A percentile compares a stretch with the other conserved stretches of the same genome.
These are phyloP conservation scores for Motacilla tschutschensis DNA, from an alignment of 2,113 vertebrate genomes.

Conservation along the genomic window DNA sequence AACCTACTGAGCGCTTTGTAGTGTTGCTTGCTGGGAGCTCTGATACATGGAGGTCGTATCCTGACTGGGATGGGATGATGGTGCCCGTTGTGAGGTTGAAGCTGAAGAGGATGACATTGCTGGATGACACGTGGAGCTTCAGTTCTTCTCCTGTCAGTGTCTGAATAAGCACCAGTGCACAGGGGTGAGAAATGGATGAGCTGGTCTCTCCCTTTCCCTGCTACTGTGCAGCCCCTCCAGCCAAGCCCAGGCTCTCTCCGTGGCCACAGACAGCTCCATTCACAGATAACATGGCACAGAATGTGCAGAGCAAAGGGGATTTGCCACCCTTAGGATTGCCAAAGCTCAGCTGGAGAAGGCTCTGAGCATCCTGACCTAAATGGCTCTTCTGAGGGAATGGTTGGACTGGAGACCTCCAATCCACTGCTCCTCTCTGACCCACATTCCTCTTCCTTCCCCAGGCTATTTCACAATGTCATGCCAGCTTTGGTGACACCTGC, in stretches of 20 bases:
- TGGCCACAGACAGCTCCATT: background rate
- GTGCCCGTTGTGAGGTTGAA: slow-evolving; percentile 74
- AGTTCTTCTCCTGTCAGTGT: slow-evolving; percentile 86
- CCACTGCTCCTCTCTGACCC: background rate
- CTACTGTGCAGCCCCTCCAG: background rate
- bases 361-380: background rate
- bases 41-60: slow-evolving; percentile 75
- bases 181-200: background rate
- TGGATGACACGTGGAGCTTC: slow-evolving; percentile 85
- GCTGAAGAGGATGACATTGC: slow-evolving; percentile 75
- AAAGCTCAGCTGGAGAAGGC: background rate
- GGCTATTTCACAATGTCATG: background rate
- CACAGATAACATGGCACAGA: accelerated
- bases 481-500: background rate
- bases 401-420: background rate
- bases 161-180: slow-evolving; percentile 57
- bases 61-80: slow-evolving; percentile 78
- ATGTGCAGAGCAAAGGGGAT: background rate
- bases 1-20: slow-evolving; percentile 45
- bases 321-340: background rate
- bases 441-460: background rate
- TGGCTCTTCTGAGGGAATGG: background rate
- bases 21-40: slow-evolving; percentile 44
- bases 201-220: background rate
- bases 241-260: background rate